Evolutionary conservation across 64 coral and sea anemone species (phyloP).

Genomic region (Porites lutea): DNA sequence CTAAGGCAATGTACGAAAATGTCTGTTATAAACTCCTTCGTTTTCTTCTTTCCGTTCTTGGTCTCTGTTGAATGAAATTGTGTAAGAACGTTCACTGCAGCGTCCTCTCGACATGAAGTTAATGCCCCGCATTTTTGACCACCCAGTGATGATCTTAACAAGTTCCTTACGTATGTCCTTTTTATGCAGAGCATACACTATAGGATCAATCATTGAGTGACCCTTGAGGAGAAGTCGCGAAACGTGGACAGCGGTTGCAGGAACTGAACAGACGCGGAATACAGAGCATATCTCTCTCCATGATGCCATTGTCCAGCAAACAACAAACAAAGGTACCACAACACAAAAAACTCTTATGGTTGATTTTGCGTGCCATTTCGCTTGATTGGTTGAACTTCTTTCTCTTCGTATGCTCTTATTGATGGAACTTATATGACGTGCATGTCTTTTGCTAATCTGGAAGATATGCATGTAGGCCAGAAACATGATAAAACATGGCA

Average conservation of each 20-base stretch:
- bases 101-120: neutral
- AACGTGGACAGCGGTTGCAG: slow-evolving; percentile 36
- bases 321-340: slow-evolving; percentile 66
- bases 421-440: slow-evolving; percentile 55
- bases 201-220: slow-evolving; percentile 79
- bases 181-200: slow-evolving; percentile 74
- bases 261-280: slow-evolving; percentile 37
- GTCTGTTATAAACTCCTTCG: neutral
- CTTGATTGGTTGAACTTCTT: slow-evolving; percentile 6
- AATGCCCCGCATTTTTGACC: neutral
- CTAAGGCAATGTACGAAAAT: no score
- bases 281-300: slow-evolving; percentile 60
- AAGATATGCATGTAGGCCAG: slow-evolving; percentile 72
- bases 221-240: slow-evolving; percentile 79
- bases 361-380: slow-evolving; percentile 41
- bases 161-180: slow-evolving; percentile 75
- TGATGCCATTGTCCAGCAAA: slow-evolving; percentile 54
- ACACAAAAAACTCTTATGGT: slow-evolving; percentile 72
- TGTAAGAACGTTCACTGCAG: slow-evolving; percentile 22
- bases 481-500: slow-evolving; percentile 56
- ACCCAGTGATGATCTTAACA: neutral
- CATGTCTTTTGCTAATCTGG: slow-evolving; percentile 52
- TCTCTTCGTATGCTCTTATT: slow-evolving; percentile 17
- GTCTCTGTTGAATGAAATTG: slow-evolving; percentile 11
- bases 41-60: neutral